phyloP scores from a whole-genome alignment of 1,140 invertebrate species.

The Maniola jurtina region DNA sequence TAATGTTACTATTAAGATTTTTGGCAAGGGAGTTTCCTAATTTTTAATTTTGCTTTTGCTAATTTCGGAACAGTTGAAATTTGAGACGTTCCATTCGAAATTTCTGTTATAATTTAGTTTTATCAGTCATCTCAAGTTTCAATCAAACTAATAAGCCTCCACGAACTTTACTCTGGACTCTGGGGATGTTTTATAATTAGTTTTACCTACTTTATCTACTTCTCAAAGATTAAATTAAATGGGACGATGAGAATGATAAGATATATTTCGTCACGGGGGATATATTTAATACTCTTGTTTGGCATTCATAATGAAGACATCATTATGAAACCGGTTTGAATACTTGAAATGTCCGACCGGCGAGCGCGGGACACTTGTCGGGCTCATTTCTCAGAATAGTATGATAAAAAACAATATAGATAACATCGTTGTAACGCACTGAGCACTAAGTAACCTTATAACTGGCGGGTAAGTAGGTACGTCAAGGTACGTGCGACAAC shows the following conservation, averaged over 20 bases:
- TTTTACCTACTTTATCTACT: slow-evolving; percentile 19
- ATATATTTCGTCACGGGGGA: slow-evolving; percentile 15
- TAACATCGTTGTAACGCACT: no score
- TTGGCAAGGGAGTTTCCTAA: slow-evolving; percentile 34
- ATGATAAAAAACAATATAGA: slow-evolving; percentile 5
- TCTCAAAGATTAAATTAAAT: slow-evolving; percentile 11
- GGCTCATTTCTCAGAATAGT: slow-evolving; percentile 31
- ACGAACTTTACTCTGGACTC: slow-evolving; percentile 6
- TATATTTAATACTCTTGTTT: slow-evolving; percentile 33
- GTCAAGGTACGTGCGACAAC: no score
- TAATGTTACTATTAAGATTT: slow-evolving; percentile 37
- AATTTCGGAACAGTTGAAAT: slow-evolving; percentile 19
- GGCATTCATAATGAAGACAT: slow-evolving; percentile 75
- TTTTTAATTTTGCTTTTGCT: slow-evolving; percentile 27
- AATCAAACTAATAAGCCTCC: slow-evolving; percentile 24
- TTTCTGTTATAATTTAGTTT: slow-evolving; percentile 27
- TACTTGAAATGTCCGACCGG: slow-evolving; percentile 40
- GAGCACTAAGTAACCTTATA: no score
- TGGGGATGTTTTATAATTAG: slow-evolving; percentile 17
- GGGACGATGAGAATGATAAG: slow-evolving; percentile 7
- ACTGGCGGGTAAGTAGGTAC: no score
- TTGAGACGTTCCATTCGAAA: slow-evolving; percentile 21
- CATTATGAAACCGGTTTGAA: slow-evolving; percentile 66
- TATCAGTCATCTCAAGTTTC: slow-evolving; percentile 33
- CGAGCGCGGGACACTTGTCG: slow-evolving; percentile 35